phyloP scores from a whole-genome alignment of 2,113 vertebrate species.

The Aphyosemion australe region DNA sequence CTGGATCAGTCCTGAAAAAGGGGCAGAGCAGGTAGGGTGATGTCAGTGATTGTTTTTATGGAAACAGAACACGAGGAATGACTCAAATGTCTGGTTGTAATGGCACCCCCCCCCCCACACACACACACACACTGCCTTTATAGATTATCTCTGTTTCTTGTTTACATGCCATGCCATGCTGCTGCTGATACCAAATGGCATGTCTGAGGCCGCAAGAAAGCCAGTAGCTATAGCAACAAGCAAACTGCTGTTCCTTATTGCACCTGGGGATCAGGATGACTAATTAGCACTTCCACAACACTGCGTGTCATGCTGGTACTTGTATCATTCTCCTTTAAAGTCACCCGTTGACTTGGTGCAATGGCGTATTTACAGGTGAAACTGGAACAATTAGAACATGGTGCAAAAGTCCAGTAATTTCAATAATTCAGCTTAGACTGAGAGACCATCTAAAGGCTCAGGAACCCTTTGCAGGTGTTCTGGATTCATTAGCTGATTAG shows the following conservation, averaged over 20 bases:
- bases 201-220: constrained; percentile 1
- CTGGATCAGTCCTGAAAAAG: constrained; percentile 54
- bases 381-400: no score
- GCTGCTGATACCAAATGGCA: constrained; percentile 17
- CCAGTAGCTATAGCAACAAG: constrained; percentile 36
- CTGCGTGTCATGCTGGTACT: no score
- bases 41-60: not conserved
- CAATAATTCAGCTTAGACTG: no score
- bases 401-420: no score
- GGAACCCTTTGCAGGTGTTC: no score
- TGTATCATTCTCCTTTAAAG: not conserved
- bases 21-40: constrained; percentile 70
- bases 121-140: not conserved
- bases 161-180: not conserved
- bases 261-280: constrained; percentile 35
- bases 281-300: constrained; percentile 1
- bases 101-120: not conserved
- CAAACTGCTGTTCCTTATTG: constrained; percentile 16
- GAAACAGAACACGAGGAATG: constrained; percentile 1
- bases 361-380: not conserved
- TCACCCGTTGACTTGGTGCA: not conserved
- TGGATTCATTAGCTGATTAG: no score
- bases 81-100: not conserved
- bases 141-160: no score
- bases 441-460: no score